A percentile compares a stretch with the other conserved stretches of the same genome.
phyloP scores from a whole-genome alignment of 2,113 vertebrate genomes.

The Tetrao urogallus region DNA sequence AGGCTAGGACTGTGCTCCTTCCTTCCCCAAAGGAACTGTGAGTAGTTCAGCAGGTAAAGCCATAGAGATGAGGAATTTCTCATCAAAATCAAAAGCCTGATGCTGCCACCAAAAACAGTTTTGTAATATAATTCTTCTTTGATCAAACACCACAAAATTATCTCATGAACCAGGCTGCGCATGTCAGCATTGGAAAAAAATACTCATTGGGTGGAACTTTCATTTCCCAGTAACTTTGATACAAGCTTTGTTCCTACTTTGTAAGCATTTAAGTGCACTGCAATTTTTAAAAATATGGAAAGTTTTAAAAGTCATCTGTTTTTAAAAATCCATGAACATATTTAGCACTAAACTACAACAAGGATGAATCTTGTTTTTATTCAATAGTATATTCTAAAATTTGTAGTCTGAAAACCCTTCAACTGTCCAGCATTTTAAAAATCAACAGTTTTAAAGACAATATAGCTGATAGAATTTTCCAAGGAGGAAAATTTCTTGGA shows the following conservation, averaged over 20 bases:
- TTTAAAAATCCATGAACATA: background rate
- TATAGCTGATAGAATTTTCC: background rate
- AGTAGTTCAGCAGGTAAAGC: background rate
- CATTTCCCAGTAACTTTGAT: constrained; percentile 14
- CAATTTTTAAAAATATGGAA: background rate
- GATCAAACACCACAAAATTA: background rate
- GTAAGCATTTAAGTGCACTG: background rate
- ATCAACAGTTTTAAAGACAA: background rate
- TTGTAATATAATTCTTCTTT: background rate
- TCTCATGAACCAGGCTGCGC: background rate
- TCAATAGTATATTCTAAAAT: background rate
- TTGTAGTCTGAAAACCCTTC: background rate
- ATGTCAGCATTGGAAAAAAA: constrained; percentile 22
- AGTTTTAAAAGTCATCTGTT: background rate
- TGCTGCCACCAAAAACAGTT: background rate
- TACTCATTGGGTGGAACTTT: background rate
- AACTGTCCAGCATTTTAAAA: background rate
- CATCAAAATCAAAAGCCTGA: background rate
- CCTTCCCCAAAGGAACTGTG: background rate
- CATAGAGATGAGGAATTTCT: background rate
- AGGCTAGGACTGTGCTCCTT: background rate
- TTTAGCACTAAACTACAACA: background rate
- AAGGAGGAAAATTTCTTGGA: background rate
- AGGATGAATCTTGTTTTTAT: background rate
- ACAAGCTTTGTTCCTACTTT: background rate